Conservation (phyloP, 2,888 invertebrate species). For the Pasiphila rectangulata region DNA sequence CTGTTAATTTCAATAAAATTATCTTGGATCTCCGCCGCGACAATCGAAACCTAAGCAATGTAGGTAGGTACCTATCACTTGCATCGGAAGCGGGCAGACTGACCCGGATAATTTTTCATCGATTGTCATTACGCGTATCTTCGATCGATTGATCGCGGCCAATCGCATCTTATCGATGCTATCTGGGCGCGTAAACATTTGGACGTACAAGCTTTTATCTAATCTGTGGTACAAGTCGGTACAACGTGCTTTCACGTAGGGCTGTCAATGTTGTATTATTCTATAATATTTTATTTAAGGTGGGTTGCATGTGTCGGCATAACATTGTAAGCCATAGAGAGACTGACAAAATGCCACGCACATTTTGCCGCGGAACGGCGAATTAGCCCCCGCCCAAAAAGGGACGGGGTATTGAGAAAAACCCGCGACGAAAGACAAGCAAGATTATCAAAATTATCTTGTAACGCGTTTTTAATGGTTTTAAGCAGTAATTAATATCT, state of each 20-base stretch:
- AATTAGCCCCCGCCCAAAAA: no score
- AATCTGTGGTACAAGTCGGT: not conserved
- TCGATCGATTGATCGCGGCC: conserved; percentile 49
- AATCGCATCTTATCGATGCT: conserved; percentile 52
- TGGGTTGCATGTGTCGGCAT: no score
- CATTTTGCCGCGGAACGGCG: no score
- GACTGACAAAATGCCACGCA: no score
- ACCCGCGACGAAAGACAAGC: no score
- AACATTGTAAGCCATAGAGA: no score
- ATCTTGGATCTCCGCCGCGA: not conserved
- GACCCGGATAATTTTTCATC: conserved; percentile 38
- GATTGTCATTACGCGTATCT: conserved; percentile 38
- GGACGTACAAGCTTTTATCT: conserved; percentile 40
- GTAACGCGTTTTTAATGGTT: no score
- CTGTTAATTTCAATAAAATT: not conserved
- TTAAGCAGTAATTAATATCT: no score
- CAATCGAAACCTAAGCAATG: conserved; percentile 12
- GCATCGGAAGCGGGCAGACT: conserved; percentile 18
- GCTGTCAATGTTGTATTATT: conserved; percentile 11
- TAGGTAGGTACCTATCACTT: no score
- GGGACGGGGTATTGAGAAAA: no score
- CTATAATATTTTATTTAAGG: not conserved
- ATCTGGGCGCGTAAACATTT: conserved; percentile 71
- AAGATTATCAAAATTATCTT: no score
- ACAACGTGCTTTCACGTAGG: conserved; percentile 34